Evolutionary conservation across 2,113 vertebrate genomes (phyloP).

Genomic region (Hippolais icterina): DNA sequence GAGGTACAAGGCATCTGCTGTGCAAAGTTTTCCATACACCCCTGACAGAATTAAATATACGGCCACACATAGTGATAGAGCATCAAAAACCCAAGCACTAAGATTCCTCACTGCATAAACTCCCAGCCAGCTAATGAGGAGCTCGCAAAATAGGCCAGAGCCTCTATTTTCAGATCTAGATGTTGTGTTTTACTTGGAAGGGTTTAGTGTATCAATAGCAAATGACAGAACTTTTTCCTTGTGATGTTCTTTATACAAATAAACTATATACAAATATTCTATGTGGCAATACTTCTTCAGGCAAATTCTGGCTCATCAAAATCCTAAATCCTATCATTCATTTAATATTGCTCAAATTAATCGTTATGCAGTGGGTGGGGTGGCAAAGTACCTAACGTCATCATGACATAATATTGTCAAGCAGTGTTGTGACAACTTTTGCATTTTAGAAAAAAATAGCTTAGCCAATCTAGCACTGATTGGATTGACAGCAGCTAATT

Average conservation of each 20-base stretch:
- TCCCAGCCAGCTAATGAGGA: constrained; percentile 28
- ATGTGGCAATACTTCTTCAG: background rate
- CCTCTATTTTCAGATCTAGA: constrained; percentile 33
- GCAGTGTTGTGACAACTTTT: constrained; percentile 28
- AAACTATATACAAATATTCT: constrained; percentile 10
- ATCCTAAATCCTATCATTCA: constrained; percentile 1
- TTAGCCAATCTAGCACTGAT: constrained; percentile 38
- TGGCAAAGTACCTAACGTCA: constrained; percentile 53
- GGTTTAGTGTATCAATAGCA: constrained; percentile 36
- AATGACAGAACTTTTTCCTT: constrained; percentile 17
- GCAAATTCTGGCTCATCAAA: constrained; percentile 30
- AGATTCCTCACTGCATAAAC: background rate
- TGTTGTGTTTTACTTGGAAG: constrained; percentile 38
- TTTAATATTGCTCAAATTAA: constrained; percentile 45
- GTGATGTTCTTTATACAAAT: background rate
- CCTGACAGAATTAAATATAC: constrained; percentile 27
- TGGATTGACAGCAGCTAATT: constrained; percentile 55
- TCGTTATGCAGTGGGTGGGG: constrained; percentile 33
- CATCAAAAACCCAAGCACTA: constrained; percentile 12
- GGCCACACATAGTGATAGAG: constrained; percentile 1
- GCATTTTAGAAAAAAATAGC: constrained; percentile 32
- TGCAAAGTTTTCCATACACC: constrained; percentile 31
- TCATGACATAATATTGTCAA: constrained; percentile 60
- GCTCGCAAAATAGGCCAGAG: constrained; percentile 5
- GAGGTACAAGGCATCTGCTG: constrained; percentile 41